Evolutionary conservation across 2,797 vertebrate genomes (phyloP), one percentile per base, ranked within the genome.

Genomic region (Cyprinodon diabolis): DNA sequence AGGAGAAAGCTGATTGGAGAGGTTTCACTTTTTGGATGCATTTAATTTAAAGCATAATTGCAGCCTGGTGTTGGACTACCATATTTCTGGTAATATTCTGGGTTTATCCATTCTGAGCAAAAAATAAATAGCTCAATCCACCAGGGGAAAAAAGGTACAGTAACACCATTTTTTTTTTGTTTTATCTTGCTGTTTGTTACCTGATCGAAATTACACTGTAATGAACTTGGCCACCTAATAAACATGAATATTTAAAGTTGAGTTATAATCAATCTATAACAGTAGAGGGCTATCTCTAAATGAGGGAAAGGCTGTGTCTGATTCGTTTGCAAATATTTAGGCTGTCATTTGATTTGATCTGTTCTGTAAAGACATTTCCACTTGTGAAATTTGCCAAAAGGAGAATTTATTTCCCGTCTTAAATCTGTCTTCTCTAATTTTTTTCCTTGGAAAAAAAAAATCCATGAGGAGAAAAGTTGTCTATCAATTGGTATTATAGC

Each of bases 331-430:
- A 87, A 84, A 85, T 88, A 81, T 91, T 71, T 76, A 72, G 75
- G 84, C 76, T 77, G 87, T 85, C 88, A 85, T 85, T 85, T 92
- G 88, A 92, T 92, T 87, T 86, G 88, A 93, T 93, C 89, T 75
- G 76, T 68, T 77, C 86, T 85, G 75, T 80, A 79, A 85, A 52
- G 65, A 86, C 88, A 85, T 86, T 90, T 91, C 84, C 77, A 75
- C 85, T 88, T 69, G 25, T 78, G 76, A 78, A 82, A 85, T 82
- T 67, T 37, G 66, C 19, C 1, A 40, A 19, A 45, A 14, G 13
- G 11, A 40, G 9, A 65, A 23, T 45, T 43, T 63, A 43, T 43
- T 30, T 30, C 30, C 30, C 30, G 30, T 30, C 30, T 30, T 30
- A 30, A 30, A 30, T 30, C 30, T 30, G 30, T 30, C 30, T 65